Evolutionary conservation across 2,888 invertebrate species (phyloP), one percentile per base, ranked within the genome.

Genomic region (Auanema sp.): DNA sequence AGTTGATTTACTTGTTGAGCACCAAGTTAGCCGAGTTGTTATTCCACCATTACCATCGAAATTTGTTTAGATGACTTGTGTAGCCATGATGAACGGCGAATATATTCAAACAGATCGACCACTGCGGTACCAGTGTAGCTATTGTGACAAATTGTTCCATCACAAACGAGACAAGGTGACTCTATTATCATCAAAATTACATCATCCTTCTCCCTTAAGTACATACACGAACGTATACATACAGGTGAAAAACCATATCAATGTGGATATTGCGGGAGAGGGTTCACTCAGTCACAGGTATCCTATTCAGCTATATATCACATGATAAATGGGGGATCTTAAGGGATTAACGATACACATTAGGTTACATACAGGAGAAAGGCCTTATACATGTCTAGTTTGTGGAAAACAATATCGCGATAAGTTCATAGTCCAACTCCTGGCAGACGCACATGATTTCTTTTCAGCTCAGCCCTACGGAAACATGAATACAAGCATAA

Each of bases 191-290:
- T 33, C 33, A 33, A 33, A 33, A 33, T 33, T 33, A 33, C 33
- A 33, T 33, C 33, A 33, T 33, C 33, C 8, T 33, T 8, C 33
- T 33, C 8, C 33, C 33, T 33, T 33, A 33, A 74, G 75, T 51
- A 58, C 1, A 71, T 76, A 3, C 77, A 78, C 51, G 76, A 78
- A 33, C 57, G 78, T 18, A 56, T 71, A 0, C 78, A 78, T 42
- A 78, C 78, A 10, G 78, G 78, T n/a, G 77, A 78, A 51, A 68
- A 70, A 41, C 78, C 78, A n/a, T 78, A 75, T 53, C 44, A 67
- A 21, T 78, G 78, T 57, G 76, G 77, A 5, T 78, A 77, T 59
- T 78, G 78, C 58, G 60, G 67, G 1, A 67, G 65, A 51, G 58
- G 67, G n/a, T 78, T 78, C 60, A 69, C 73, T 6, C 78, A 78